A percentile compares a stretch with the other conserved stretches of the same genome.
These are phyloP conservation scores for Premnoplex brunnescens DNA, from an alignment of 2,797 vertebrate species.

Conservation along the genomic window DNA sequence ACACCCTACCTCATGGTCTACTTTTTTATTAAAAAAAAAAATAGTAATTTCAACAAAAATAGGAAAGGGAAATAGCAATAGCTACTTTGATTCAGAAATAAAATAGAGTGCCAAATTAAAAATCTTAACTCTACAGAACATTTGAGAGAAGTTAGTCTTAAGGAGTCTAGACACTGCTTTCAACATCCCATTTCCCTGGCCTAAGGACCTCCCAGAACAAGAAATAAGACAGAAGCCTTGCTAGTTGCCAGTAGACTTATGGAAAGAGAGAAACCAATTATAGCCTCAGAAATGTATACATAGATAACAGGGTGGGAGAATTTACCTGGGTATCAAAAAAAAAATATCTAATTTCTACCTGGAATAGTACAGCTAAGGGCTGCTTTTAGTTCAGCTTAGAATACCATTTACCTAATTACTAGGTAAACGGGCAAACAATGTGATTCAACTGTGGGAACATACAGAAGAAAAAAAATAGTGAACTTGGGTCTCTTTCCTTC, in stretches of 20 bases:
- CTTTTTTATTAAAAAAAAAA: not conserved
- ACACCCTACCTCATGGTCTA: not conserved
- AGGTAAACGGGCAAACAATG: not conserved
- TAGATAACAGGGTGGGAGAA: accelerated
- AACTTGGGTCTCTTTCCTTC: not conserved
- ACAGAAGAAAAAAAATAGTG: not conserved
- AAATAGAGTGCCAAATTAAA: not conserved
- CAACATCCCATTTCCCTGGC: not conserved
- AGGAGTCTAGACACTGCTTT: not conserved
- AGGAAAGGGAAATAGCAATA: not conserved
- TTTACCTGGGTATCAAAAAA: not conserved
- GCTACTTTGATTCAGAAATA: not conserved
- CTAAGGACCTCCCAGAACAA: not conserved
- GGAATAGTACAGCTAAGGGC: not conserved
- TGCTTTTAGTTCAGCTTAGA: not conserved
- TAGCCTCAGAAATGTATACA: not conserved
- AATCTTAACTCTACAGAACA: not conserved
- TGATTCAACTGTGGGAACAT: not conserved
- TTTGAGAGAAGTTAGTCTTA: not conserved
- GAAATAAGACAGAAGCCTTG: not conserved
- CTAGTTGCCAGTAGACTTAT: not conserved
- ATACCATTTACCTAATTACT: not conserved
- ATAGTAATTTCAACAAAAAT: not conserved
- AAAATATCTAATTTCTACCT: not conserved
- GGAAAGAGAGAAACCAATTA: not conserved